These are phyloP conservation scores for Ophioninae sp. DNA, from an alignment of 2,888 invertebrate species.

Conservation along the genomic window DNA sequence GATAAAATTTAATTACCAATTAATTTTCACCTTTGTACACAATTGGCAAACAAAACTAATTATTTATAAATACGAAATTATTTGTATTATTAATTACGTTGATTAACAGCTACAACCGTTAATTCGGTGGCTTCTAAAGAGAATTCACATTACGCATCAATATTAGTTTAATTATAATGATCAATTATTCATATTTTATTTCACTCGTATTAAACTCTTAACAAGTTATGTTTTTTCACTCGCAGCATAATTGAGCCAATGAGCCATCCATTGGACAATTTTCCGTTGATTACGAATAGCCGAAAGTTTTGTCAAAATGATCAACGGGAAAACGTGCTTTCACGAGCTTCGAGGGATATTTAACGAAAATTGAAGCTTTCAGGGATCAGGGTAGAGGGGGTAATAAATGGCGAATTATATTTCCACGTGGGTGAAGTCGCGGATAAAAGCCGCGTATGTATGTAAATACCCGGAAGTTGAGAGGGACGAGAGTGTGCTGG, in stretches of 20 bases:
- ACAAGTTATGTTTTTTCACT: background rate
- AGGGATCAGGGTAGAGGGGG: background rate
- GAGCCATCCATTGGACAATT: background rate
- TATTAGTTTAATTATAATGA: background rate
- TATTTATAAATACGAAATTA: background rate
- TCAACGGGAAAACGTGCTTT: background rate
- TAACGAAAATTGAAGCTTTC: background rate
- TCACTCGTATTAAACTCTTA: background rate
- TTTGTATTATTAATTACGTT: too few relatives aligned
- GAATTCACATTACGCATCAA: background rate
- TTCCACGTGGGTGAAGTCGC: background rate
- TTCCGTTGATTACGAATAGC: background rate
- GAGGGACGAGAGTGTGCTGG: conserved; percentile 17
- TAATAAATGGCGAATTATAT: background rate
- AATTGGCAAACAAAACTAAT: background rate
- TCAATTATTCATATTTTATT: background rate
- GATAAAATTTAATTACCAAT: background rate
- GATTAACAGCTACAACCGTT: too few relatives aligned
- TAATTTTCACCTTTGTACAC: background rate
- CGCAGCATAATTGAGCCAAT: background rate
- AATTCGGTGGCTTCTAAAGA: too few relatives aligned
- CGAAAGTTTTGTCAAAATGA: background rate
- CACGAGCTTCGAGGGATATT: background rate
- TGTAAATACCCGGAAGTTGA: background rate
- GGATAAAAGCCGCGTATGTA: background rate